These are phyloP conservation scores for Lasioglossum albipes DNA, from an alignment of 1,140 invertebrate genomes.

Conservation along the genomic window DNA sequence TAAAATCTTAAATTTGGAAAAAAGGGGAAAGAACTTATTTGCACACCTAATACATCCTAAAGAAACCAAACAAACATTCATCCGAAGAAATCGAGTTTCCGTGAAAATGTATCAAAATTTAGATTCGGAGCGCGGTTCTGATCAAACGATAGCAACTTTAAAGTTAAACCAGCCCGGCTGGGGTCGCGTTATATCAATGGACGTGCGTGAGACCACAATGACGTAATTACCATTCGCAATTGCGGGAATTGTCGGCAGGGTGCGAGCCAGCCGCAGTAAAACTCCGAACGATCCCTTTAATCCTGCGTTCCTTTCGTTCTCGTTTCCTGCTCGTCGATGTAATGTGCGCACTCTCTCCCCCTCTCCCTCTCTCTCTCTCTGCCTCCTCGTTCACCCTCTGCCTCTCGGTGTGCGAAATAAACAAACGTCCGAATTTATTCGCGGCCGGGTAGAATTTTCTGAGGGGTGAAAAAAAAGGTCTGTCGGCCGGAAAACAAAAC, in stretches of 20 bases:
- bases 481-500: no score
- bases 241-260: neutral
- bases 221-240: constrained; percentile 24
- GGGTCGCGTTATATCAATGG: neutral
- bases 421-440: neutral
- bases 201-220: neutral
- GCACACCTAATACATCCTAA: no score
- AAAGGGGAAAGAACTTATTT: no score
- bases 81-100: no score
- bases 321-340: no score
- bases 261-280: neutral
- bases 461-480: neutral
- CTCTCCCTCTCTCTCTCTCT: no score
- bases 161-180: neutral
- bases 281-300: neutral
- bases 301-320: neutral
- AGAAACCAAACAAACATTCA: no score
- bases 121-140: neutral
- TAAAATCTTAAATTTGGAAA: no score
- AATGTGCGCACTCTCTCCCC: no score
- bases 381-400: neutral
- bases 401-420: no score
- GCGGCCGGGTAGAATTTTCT: neutral
- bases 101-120: no score
- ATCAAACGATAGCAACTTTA: constrained; percentile 32